Conservation (phyloP, 2,888 invertebrate genomes). For the Agelastica alni region DNA sequence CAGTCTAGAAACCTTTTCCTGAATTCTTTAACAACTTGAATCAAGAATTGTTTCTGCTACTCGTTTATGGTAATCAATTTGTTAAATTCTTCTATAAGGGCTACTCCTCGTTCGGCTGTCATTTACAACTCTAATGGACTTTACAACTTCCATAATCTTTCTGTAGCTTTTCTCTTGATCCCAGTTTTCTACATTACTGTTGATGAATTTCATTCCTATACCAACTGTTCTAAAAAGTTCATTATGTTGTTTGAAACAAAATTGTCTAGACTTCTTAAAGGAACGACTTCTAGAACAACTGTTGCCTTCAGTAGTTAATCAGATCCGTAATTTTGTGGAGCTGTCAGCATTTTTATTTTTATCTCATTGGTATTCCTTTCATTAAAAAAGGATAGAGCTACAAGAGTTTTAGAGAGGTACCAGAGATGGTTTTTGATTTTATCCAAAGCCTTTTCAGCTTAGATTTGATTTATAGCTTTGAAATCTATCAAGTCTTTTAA, state of each 20-base stretch:
- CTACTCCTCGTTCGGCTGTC: neutral
- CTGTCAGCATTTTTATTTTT: neutral
- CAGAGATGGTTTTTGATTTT: slow-evolving; percentile 30
- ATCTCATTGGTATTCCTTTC: neutral
- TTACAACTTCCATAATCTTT: too few relatives aligned
- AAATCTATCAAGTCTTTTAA: slow-evolving; percentile 3
- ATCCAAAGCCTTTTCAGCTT: neutral
- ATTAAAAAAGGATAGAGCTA: slow-evolving; percentile 33
- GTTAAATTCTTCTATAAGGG: too few relatives aligned
- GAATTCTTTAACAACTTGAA: neutral
- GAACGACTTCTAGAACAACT: neutral
- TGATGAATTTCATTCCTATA: neutral
- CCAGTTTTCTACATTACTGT: neutral
- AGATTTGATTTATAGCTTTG: slow-evolving; percentile 9
- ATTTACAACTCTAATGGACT: neutral
- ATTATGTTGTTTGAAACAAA: neutral
- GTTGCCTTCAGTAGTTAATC: neutral
- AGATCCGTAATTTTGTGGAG: neutral
- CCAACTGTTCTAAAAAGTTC: neutral
- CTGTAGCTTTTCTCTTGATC: too few relatives aligned
- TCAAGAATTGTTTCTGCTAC: too few relatives aligned
- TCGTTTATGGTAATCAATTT: neutral
- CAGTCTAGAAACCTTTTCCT: too few relatives aligned
- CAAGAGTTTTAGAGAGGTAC: slow-evolving; percentile 29
- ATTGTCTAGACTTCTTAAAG: too few relatives aligned